These are phyloP conservation scores for Phylloscopus collybita DNA, from an alignment of 2,797 vertebrate genomes.

Conservation along the genomic window DNA sequence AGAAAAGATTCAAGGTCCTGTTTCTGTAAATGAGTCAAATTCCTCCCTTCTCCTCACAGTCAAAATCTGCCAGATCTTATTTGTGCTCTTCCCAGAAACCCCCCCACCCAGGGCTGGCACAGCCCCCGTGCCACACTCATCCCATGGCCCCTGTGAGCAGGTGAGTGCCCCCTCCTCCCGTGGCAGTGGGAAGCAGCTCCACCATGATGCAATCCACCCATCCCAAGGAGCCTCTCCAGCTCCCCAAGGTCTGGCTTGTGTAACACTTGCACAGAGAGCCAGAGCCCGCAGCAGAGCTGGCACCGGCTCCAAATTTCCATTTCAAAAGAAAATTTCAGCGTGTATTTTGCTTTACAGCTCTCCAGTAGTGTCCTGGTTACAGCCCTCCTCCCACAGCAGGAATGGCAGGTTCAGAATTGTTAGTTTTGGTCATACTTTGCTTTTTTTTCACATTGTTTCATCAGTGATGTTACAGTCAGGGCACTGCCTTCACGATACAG, in stretches of 20 bases:
- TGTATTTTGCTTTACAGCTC: conserved; percentile 15
- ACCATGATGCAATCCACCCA: neutral
- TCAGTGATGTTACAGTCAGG: neutral
- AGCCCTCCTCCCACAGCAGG: conserved; percentile 11
- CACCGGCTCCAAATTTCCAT: conserved; percentile 34
- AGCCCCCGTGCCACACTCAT: fast-evolving
- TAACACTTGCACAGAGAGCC: neutral
- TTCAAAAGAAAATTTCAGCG: conserved; percentile 24
- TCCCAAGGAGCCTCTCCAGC: neutral
- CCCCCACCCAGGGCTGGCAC: neutral
- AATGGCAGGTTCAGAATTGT: neutral
- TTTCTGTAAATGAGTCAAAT: neutral
- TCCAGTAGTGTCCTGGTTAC: neutral
- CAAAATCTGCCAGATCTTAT: neutral
- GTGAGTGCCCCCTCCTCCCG: neutral
- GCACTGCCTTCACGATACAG: fast-evolving
- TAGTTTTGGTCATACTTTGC: neutral
- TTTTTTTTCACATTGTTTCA: neutral
- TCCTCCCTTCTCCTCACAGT: neutral
- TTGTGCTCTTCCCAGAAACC: neutral
- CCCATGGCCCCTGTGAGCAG: fast-evolving
- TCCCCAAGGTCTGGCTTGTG: conserved; percentile 45
- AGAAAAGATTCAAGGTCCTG: neutral
- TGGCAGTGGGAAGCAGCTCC: neutral
- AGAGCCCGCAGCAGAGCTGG: conserved; percentile 20